Evolutionary conservation across 2,797 vertebrate genomes (phyloP).

Genomic region (Melanotaenia trifasciata): DNA sequence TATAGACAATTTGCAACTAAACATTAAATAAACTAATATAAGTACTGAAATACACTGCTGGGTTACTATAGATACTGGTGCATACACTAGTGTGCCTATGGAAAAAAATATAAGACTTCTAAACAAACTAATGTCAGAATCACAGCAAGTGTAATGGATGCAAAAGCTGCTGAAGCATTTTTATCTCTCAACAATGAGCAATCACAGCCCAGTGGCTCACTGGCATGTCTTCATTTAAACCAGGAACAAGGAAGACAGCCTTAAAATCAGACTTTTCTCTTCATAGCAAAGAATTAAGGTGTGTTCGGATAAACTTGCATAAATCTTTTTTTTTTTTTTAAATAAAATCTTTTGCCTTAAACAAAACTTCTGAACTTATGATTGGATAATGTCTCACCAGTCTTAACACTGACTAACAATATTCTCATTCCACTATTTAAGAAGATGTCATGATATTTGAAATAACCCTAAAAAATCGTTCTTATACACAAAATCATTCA

Average conservation of each 20-base stretch:
- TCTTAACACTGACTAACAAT: neutral
- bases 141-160: neutral
- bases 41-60: neutral
- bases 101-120: neutral
- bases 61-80: neutral
- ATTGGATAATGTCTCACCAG: neutral
- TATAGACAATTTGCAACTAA: too few species aligned
- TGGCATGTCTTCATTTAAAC: slow-evolving; percentile 54
- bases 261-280: slow-evolving; percentile 8
- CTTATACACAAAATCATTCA: neutral
- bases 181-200: slow-evolving; percentile 23
- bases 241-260: slow-evolving; percentile 68
- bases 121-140: neutral
- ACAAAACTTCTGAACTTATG: neutral
- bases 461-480: neutral
- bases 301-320: neutral
- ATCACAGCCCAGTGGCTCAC: slow-evolving; percentile 17
- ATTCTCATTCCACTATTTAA: slow-evolving; percentile 23
- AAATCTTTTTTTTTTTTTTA: neutral
- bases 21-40: neutral
- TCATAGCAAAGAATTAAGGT: neutral
- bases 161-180: neutral
- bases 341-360: neutral
- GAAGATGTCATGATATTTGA: neutral
- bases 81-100: neutral